Base-by-base conservation (phyloP, 2,888 invertebrate species). In the Eugnorisma glareosa region DNA sequence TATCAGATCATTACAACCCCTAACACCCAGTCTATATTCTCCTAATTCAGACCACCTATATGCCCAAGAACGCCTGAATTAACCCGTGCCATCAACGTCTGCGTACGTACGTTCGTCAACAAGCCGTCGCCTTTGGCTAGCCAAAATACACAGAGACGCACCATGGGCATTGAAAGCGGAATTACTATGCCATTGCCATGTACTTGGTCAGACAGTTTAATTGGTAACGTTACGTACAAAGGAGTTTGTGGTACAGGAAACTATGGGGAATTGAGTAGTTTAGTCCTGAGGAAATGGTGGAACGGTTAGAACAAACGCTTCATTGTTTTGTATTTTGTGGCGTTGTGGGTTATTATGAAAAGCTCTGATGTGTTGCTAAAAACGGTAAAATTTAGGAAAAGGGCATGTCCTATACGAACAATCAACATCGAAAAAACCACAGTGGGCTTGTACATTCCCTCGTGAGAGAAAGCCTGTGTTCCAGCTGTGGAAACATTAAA, bases 131-230 rank as follows among this genome's bases (percentile, higher is more conserved):
- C 84, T 86, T 70, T 83, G 83, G 83, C 72, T 54, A 54, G 79
- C 86, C 83, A 83, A 77, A 84, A 77, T 73, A 85, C 73, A 83
- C 82, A 83, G 37, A 73, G 71, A 37, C 70, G 45, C n/a, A 35
- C 54, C 73, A 73, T 75, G 68, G 83, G 73, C 83, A 82, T 78
- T 86, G 83, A 86, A 73, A 74, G 67, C 64, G 64, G 69, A 77
- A 84, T 86, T 86, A 74, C 83, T 78, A 86, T 75, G 83, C 74
- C 69, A 86, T 83, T 67, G 43, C 78, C 86, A 67, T 82, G 74
- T 83, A 64, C 73, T 86, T 74, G 71, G 35, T 59, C 35, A 73
- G 83, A 83, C 84, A 77, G 69, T 78, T 86, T 84, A 84, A 84
- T 84, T 84, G 86, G 83, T 72, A 86, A 73, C 83, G 73, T 61